These are phyloP conservation scores for Drosophila rellima DNA, from an alignment of 2,888 invertebrate genomes.

Conservation along the genomic window DNA sequence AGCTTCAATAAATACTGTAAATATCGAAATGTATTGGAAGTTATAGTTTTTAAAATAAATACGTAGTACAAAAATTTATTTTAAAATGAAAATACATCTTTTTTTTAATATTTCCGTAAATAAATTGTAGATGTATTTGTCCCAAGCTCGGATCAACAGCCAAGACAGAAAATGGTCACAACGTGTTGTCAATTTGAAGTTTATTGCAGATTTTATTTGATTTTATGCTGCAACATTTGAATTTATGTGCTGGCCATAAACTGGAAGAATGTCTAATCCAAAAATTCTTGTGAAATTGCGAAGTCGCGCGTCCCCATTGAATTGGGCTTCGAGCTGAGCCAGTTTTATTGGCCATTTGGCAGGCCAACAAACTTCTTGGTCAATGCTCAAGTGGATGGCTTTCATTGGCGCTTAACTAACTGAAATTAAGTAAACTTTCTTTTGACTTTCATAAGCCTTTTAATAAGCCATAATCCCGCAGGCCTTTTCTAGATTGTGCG, in stretches of 20 bases:
- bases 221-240: constrained; percentile 72
- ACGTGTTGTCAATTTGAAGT: constrained; percentile 76
- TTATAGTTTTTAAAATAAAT: too few relatives aligned
- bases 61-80: too few relatives aligned
- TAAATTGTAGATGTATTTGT: constrained; percentile 21
- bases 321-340: constrained; percentile 40
- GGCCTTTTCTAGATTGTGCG: constrained; percentile 61
- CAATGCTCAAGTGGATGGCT: constrained; percentile 78
- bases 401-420: constrained; percentile 80
- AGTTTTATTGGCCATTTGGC: constrained; percentile 78
- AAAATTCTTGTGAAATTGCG: constrained; percentile 72
- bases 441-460: constrained; percentile 81
- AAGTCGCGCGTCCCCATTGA: constrained; percentile 46
- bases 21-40: too few relatives aligned
- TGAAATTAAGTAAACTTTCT: constrained; percentile 81
- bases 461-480: constrained; percentile 79
- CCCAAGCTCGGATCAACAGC: neutral
- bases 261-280: constrained; percentile 60
- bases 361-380: constrained; percentile 62
- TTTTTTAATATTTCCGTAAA: constrained; percentile 11
- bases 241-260: constrained; percentile 74
- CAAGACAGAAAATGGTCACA: constrained; percentile 30
- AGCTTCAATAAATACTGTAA: neutral
- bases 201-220: constrained; percentile 78
- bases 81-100: too few relatives aligned